Base-by-base conservation (phyloP, 2,113 vertebrate genomes). In the Etheostoma spectabile region DNA sequence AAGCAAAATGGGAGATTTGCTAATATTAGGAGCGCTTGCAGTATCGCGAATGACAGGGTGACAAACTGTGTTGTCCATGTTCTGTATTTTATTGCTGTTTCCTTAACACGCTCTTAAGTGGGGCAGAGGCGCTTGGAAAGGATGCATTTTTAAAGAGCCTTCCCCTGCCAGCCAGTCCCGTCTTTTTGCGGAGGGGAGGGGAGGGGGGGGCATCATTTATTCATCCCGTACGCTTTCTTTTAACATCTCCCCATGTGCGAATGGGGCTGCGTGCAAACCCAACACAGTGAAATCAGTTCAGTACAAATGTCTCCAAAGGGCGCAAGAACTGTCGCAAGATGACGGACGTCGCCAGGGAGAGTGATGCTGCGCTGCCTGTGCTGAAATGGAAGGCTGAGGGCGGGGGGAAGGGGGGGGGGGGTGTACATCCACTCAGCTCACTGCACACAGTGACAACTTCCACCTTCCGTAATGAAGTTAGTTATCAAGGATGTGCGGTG, bases 111-210 rank as follows among this genome's bases (percentile, higher is more conserved):
- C 89, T 88, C 76, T 51, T 87, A 95, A 94, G 91, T 94, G 88
- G 92, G 92, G 86, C 93, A 95, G 88, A 90, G 80, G 91, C 86
- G 90, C 84, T 88, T 75, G 64, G 79, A 75, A 75, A 86, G 72
- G 86, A 95, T 94, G 83, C 91, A 91, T 95, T 91, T 94, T 94
- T 94, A 84, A 93, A 90, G 71, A 92, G 81, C 78, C 83, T 82
- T 74, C 51, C 64, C 64, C 48, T 74, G 74, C 86, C 87, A 84
- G 84, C 86, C 87, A 84, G 84, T 84, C 85, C 86, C 86, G 73
- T 91, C 75, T 80, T 90, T 89, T 74, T 64, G 73, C 61, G 77
- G 63, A 72, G 74, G 73, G 30, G 30, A 30, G 30, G 84, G 27
- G n/a, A n/a, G n/a, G 27, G 27, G 27, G 82, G 51, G 74, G 74